Evolutionary conservation across 2,797 vertebrate genomes (phyloP).

Genomic region (Ctenochaetus hawaiiensis): DNA sequence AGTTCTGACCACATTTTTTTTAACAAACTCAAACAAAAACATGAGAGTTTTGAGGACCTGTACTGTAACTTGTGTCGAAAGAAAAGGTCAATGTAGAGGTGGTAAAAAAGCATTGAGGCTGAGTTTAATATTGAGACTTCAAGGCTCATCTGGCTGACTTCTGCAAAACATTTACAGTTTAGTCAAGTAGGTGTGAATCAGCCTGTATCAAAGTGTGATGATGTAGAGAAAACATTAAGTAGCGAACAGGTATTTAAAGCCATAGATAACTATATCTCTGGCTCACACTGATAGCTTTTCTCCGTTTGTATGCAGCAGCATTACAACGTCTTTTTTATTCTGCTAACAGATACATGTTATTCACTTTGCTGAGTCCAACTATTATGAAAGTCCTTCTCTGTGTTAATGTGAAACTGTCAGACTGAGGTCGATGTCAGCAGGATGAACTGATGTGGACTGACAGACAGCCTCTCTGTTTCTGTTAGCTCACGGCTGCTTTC

Average conservation of each 20-base stretch:
- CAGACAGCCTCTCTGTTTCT: constrained; percentile 34
- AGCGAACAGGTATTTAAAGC: neutral
- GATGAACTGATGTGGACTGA: constrained; percentile 60
- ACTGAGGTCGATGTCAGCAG: constrained; percentile 30
- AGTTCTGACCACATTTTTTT: too few relatives aligned
- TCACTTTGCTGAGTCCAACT: neutral
- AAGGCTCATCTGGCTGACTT: neutral
- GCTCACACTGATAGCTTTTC: too few relatives aligned
- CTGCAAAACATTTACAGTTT: neutral
- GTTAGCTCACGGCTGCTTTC: constrained; percentile 41
- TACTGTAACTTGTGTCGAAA: neutral
- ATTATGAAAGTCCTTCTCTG: constrained; percentile 5
- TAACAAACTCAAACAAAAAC: too few relatives aligned
- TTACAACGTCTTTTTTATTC: too few relatives aligned
- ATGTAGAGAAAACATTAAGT: too few relatives aligned
- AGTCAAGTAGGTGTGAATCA: too few relatives aligned
- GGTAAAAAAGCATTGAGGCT: neutral
- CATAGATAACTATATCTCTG: neutral
- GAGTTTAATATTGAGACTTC: neutral
- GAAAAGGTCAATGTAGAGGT: neutral
- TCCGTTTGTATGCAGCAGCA: too few relatives aligned
- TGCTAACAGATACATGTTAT: too few relatives aligned
- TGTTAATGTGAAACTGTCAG: constrained; percentile 26
- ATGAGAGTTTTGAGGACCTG: too few relatives aligned
- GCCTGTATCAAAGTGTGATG: too few relatives aligned